Base-by-base conservation (phyloP, 2,113 vertebrate genomes). In the Nannobrachium achirus region DNA sequence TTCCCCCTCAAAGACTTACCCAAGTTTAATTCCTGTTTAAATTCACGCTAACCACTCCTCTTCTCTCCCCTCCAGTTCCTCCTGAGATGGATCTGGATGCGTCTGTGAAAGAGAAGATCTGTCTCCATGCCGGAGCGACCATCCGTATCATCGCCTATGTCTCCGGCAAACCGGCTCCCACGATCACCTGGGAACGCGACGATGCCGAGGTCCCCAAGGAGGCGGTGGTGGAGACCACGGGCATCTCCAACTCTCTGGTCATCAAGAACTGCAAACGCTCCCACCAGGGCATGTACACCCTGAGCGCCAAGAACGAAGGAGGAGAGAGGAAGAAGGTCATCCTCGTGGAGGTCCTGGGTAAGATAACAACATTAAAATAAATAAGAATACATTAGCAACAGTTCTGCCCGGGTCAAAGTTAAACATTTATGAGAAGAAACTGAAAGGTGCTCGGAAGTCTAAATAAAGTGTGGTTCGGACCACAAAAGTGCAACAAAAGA, bases 141-240 rank as follows among this genome's bases (percentile, higher is more conserved):
- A 99, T 99, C 81, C 93, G 98, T 38, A 98, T 99, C 70, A 95
- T 99, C 13, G 97, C 98, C 13, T 99, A 99, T 39, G 94, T 99
- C 45, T 99, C 98, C 8, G 98, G 98, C 55, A 99, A 99, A 82
- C 98, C 98, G 16, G 42, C 95, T 72, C 97, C 97, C 8, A 90
- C 93, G 14, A 94, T 99, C 84, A 87, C 86, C 39, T 99, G 98
- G 98, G 94, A 66, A 71, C 92, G 93, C 20, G 96, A 98, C 67
- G 96, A 97, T 14, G 92, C 8, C 0, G 90, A 92, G 76, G 91
- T 99, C 62, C 98, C 98, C 73, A 94, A 93, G 81, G 98, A 98
- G 88, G 97, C 97, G 16, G 84, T 60, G 52, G 91, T 98, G 89
- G 98, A 99, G 88, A 94, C 87, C 10, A 99, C 98, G 1, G 94